A percentile compares a stretch with the other conserved stretches of the same genome.
These are phyloP conservation scores for Hozukius guyotensis DNA, from an alignment of 2,797 vertebrate species.

Conservation along the genomic window DNA sequence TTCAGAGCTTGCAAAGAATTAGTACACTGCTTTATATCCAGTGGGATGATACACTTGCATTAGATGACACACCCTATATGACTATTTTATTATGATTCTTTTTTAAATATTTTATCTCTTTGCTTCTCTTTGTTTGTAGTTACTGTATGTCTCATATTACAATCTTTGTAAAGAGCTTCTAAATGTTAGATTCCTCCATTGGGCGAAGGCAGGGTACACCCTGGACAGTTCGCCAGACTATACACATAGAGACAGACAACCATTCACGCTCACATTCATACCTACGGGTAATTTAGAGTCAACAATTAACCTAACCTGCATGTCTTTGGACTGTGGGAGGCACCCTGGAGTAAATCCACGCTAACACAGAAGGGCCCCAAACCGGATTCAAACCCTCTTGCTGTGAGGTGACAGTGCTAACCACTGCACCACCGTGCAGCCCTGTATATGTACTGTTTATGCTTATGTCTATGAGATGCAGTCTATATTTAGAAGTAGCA, in stretches of 20 bases:
- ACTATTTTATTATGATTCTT: neutral
- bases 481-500: neutral
- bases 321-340: no score
- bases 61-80: neutral
- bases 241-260: no score
- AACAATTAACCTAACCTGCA: no score
- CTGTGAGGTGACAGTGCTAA: no score
- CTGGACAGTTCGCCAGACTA: fast-evolving
- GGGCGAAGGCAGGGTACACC: fast-evolving
- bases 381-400: no score
- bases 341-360: no score
- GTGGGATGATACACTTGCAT: neutral
- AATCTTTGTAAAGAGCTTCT: neutral
- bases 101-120: neutral
- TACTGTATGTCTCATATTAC: neutral
- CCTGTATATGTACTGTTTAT: neutral
- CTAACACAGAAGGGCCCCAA: no score
- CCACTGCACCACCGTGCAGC: no score
- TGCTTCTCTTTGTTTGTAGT: neutral
- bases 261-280: no score
- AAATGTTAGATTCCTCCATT: neutral
- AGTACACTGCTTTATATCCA: neutral
- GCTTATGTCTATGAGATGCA: neutral
- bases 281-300: neutral
- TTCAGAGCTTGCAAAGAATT: neutral